Evolutionary conservation across 1,140 invertebrate genomes (phyloP), one percentile per base, ranked within the genome.

Genomic region (Drosophila neocordata): DNA sequence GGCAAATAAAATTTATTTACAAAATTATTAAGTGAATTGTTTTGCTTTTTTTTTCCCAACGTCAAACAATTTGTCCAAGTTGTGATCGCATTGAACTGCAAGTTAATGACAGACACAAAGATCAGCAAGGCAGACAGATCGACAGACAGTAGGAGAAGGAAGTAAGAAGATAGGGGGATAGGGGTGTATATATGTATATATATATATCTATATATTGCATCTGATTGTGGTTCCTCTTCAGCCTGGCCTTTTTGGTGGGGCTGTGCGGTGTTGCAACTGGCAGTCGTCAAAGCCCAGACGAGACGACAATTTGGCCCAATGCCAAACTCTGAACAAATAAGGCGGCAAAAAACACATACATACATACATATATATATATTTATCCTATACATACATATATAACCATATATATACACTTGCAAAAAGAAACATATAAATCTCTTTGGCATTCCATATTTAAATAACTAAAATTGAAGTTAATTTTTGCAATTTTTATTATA

Each of bases 301-400:
- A 35, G 64, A 60, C 64, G 64, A 59, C 27, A 56, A 69, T 72
- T 62, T 85, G 81, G 81, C 82, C 62, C 13, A 62, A 55, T 69
- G 81, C 81, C 81, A 85, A 76, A 74, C 69, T 74, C 57, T 53
- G 44, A 66, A 72, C 80, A 79, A 74, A 74, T 73, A 74, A 74
- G 73, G 69, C 68, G 61, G 70, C 70, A 71, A 71, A 69, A 69
- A 37, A 57, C 74, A 27, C 13, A 56, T 37, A 18, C 18, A 56
- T 35, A 11, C 5, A 56, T 20, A 4, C 13, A 56, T 44, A 13
- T 62, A 67, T 18, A 37, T 56, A 44, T 51, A 61, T 53, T 12
- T 61, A 52, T 31, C 27, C 6, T 52, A 44, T 38, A 13, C 27
- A 52, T 61, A 65, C 60, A 31, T 8, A 24, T 58, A 48, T 62